Conservation (phyloP, 2,888 invertebrate species). For the Dryococelus australis region DNA sequence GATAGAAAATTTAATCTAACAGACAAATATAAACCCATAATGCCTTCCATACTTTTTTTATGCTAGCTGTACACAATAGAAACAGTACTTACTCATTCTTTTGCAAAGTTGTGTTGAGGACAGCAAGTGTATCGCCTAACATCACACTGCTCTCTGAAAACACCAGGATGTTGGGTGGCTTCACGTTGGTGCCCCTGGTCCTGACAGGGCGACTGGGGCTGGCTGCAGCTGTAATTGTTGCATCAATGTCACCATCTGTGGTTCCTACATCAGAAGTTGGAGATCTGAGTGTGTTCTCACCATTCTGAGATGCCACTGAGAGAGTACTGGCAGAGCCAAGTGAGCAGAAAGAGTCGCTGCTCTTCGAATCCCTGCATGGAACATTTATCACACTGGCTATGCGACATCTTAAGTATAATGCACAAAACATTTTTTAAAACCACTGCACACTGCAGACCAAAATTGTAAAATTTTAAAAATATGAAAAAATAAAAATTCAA, state of each 20-base stretch:
- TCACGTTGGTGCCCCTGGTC: slow-evolving; percentile 56
- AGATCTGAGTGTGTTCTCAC: neutral
- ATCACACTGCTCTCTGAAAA: slow-evolving; percentile 80
- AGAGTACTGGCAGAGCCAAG: slow-evolving; percentile 48
- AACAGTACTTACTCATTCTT: slow-evolving; percentile 68
- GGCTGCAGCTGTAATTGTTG: neutral
- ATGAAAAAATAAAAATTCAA: no score
- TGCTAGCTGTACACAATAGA: no score
- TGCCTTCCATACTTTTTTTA: no score
- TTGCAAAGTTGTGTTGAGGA: slow-evolving; percentile 73
- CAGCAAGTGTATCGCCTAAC: slow-evolving; percentile 75
- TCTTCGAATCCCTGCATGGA: slow-evolving; percentile 41
- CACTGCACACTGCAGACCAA: neutral
- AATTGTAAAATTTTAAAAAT: neutral
- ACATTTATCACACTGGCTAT: neutral
- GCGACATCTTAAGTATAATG: neutral
- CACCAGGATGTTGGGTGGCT: slow-evolving; percentile 82
- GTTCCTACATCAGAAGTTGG: neutral
- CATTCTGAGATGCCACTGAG: slow-evolving; percentile 39
- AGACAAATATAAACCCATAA: no score
- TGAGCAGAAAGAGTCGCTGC: slow-evolving; percentile 48
- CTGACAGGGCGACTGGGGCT: neutral
- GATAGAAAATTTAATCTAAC: no score
- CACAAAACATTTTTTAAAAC: neutral
- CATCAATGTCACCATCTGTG: neutral